These are phyloP conservation scores for Camponotus vicinus DNA, from an alignment of 1,140 invertebrate species.

Conservation along the genomic window DNA sequence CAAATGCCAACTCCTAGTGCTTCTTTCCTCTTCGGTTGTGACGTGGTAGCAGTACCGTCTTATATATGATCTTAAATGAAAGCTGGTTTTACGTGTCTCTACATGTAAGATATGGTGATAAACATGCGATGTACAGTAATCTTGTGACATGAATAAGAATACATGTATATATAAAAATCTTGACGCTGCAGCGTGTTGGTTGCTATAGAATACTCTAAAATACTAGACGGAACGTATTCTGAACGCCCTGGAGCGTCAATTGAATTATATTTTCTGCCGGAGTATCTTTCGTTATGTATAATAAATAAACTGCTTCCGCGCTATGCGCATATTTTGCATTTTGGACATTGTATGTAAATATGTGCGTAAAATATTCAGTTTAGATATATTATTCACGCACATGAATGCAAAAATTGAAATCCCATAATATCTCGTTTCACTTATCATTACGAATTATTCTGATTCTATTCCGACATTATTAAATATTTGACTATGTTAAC, in stretches of 20 bases:
- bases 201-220: background rate
- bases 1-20: constrained; percentile 84
- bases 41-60: constrained; percentile 40
- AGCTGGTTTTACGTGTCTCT: constrained; percentile 3
- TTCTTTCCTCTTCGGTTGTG: constrained; percentile 80
- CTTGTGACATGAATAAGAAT: constrained; percentile 72
- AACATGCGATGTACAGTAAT: background rate
- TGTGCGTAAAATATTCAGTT: constrained; percentile 51
- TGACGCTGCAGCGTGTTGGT: background rate
- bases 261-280: background rate
- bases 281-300: constrained; percentile 28
- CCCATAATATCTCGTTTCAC: constrained; percentile 5
- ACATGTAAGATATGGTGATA: constrained; percentile 10
- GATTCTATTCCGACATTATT: constrained; percentile 16
- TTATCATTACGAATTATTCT: background rate
- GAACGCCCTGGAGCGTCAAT: background rate
- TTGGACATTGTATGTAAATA: constrained; percentile 63
- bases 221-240: background rate
- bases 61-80: constrained; percentile 56
- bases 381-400: constrained; percentile 60
- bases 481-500: constrained; percentile 33
- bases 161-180: constrained; percentile 71
- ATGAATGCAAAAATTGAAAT: constrained; percentile 15
- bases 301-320: constrained; percentile 70
- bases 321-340: constrained; percentile 74